A percentile compares a stretch with the other conserved stretches of the same genome.
phyloP scores from a whole-genome alignment of 2,113 vertebrate genomes.

The Lampris incognitus region DNA sequence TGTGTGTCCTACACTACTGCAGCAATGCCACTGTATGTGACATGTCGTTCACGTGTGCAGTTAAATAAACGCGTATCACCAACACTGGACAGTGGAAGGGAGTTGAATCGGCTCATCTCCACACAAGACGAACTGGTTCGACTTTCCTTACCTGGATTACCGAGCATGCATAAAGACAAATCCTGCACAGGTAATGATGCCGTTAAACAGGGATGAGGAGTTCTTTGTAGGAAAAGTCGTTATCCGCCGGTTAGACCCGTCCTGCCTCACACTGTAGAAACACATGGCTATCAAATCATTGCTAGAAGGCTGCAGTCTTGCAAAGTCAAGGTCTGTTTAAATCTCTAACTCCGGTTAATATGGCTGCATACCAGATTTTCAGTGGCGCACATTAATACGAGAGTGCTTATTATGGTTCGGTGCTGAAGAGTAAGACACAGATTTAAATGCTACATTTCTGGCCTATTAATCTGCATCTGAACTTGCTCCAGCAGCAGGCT shows the following conservation, averaged over 20 bases:
- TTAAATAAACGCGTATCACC: no score
- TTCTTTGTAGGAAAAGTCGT: background rate
- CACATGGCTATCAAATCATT: constrained; percentile 5
- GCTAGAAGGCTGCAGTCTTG: constrained; percentile 18
- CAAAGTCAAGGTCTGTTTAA: constrained; percentile 36
- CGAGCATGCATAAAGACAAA: no score
- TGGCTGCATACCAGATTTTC: constrained; percentile 21
- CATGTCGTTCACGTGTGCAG: no score
- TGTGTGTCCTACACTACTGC: no score
- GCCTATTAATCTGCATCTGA: constrained; percentile 25
- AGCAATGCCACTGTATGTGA: no score
- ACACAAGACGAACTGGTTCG: no score
- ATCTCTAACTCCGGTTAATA: constrained; percentile 38
- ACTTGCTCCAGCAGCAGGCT: constrained; percentile 26
- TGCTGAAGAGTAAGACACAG: constrained; percentile 24
- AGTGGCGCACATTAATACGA: constrained; percentile 35
- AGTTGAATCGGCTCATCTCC: no score
- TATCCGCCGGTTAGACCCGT: background rate
- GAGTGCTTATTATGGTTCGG: constrained; percentile 33
- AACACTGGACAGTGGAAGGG: no score
- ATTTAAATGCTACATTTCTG: constrained; percentile 46
- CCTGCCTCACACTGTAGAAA: background rate
- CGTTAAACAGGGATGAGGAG: no score
- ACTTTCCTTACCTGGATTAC: no score
- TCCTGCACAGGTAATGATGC: no score